Evolutionary conservation across 1,140 invertebrate species (phyloP).

Genomic region (Lerema accius): DNA sequence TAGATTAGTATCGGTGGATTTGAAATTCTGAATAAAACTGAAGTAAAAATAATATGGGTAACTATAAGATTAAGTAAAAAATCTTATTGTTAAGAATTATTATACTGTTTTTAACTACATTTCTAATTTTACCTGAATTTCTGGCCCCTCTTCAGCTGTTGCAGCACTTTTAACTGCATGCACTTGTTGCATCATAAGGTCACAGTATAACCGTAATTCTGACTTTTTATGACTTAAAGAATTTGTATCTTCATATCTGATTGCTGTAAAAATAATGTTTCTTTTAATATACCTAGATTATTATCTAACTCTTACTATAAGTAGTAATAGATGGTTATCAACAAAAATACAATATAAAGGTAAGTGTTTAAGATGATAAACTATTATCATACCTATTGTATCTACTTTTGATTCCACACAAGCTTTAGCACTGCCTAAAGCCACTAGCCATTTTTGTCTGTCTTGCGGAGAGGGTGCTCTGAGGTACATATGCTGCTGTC

Average conservation of each 20-base stretch:
- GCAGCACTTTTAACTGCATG: constrained; percentile 89
- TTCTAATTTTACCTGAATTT: constrained; percentile 86
- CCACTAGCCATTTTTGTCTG: constrained; percentile 91
- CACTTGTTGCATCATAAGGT: constrained; percentile 93
- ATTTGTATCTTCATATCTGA: constrained; percentile 54
- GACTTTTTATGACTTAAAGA: constrained; percentile 88
- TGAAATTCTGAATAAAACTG: too few species aligned
- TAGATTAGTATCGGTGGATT: too few species aligned
- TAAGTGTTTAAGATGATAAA: too few species aligned
- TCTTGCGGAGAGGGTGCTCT: constrained; percentile 89
- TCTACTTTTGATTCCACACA: constrained; percentile 82
- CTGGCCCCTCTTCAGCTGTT: constrained; percentile 83
- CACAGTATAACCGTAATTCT: constrained; percentile 91
- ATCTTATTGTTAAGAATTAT: too few species aligned
- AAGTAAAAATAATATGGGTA: too few species aligned
- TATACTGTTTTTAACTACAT: too few species aligned
- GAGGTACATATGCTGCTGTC: constrained; percentile 92
- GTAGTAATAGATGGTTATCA: too few species aligned
- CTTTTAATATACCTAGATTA: too few species aligned
- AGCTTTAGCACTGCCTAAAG: constrained; percentile 91
- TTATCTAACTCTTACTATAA: too few species aligned
- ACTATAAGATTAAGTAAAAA: too few species aligned
- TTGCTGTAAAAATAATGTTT: constrained; percentile 47
- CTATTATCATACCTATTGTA: constrained; percentile 61
- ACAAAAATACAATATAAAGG: too few species aligned